Base-by-base conservation (phyloP, 2,888 invertebrate genomes). In the Willowsia nigromaculata region DNA sequence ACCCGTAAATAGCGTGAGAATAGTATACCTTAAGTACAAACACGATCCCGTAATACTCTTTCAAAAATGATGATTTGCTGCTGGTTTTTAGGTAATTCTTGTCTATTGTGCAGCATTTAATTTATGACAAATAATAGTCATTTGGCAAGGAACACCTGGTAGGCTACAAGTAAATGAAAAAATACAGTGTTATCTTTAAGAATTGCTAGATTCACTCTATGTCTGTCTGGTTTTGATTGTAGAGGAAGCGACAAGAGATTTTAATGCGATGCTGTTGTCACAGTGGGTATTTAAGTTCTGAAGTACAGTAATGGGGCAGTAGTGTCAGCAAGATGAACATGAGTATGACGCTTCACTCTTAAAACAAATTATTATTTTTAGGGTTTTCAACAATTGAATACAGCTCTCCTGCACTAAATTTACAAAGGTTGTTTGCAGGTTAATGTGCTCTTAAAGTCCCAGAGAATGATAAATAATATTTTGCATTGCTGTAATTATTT, bases 21-120 rank as follows among this genome's bases (percentile, higher is more conserved):
- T 50, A 53, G 47, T 33, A 37, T 56, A 30, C 74, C 43, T 84
- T 22, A 68, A 71, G 56, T 53, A 25, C 18, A 84, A 71, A 84
- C 30, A 56, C 25, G 71, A 84, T 84, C 71, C 84, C 84, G 84
- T 84, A 84, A 84, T 84, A 74, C 53, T 56, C 74, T 40, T 74
- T 71, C 40, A 43, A 22, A 56, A 9, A 59, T 33, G 65, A 65
- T 15, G 6, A 37, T 68, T 37, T 68, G 33, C 37, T 33, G n/a
- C 30, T 30, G 59, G 15, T 18, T 1, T 62, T 30, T 50, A 50
- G n/a, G 1, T 2, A 30, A 13, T 22, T 4, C 1, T 62, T 27
- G 13, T 11, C 27, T 37, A 68, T 68, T 68, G 33, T 68, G 11
- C 30, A 37, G 9, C 18, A 68, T 15, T 68, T 68, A 68, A 68